phyloP scores from a whole-genome alignment of 2,888 invertebrate species.

The Amorpha juglandis region DNA sequence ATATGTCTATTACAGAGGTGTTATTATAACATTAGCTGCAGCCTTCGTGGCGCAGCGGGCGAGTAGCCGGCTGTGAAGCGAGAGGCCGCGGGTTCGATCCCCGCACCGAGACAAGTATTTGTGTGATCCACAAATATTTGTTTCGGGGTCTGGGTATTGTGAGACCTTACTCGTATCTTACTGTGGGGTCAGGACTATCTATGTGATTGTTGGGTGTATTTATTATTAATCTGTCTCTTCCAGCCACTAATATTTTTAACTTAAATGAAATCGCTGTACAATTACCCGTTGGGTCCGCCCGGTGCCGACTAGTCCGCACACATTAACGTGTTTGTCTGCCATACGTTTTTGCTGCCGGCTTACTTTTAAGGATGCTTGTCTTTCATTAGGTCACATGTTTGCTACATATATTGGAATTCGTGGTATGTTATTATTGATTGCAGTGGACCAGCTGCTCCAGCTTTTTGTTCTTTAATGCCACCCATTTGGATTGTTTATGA shows the following conservation, averaged over 20 bases:
- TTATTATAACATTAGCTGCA: too few relatives aligned
- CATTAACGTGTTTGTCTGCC: constrained; percentile 37
- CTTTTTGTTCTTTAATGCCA: constrained; percentile 12
- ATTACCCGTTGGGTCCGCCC: constrained; percentile 12
- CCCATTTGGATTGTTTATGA: constrained; percentile 1
- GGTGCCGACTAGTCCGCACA: constrained; percentile 19
- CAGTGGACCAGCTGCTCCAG: background rate
- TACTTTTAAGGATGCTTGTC: constrained; percentile 28
- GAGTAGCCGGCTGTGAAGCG: too few relatives aligned
- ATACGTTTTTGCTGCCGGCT: constrained; percentile 41
- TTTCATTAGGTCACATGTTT: constrained; percentile 36
- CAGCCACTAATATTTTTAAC: background rate
- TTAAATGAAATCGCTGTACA: constrained; percentile 20
- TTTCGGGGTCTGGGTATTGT: too few relatives aligned
- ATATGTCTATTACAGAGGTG: too few relatives aligned
- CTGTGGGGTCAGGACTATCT: too few relatives aligned
- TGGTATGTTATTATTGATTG: constrained; percentile 14
- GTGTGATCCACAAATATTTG: too few relatives aligned
- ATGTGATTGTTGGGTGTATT: too few relatives aligned
- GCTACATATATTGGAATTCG: constrained; percentile 11
- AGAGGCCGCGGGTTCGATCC: too few relatives aligned
- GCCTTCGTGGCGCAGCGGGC: too few relatives aligned
- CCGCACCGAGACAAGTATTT: too few relatives aligned
- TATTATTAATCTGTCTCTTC: constrained; percentile 8
- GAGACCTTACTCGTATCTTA: too few relatives aligned